Evolutionary conservation across 2,113 vertebrate species (phyloP).

Genomic region (Dasyurus viverrinus): DNA sequence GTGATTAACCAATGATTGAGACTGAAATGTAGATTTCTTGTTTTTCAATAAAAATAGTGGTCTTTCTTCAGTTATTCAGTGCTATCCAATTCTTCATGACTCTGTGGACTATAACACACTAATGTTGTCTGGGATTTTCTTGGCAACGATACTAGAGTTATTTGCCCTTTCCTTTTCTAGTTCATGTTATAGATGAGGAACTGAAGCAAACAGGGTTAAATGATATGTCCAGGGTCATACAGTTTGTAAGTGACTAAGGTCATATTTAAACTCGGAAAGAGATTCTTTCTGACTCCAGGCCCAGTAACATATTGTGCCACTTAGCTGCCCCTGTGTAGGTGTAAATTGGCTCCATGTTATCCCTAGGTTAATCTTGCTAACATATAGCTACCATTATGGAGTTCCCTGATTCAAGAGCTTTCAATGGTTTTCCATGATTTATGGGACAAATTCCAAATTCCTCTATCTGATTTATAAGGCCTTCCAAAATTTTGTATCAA

Average conservation of each 20-base stretch:
- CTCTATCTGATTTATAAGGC: neutral
- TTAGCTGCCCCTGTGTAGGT: neutral
- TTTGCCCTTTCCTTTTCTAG: too few species aligned
- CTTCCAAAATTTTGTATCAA: neutral
- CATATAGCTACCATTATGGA: neutral
- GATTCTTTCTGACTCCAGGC: neutral
- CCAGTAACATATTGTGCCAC: neutral
- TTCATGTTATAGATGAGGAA: too few species aligned
- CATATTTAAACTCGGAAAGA: neutral
- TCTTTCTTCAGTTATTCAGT: neutral
- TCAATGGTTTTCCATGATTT: neutral
- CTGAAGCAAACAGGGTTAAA: neutral
- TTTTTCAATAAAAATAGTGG: neutral
- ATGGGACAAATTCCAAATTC: neutral
- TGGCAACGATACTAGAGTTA: neutral
- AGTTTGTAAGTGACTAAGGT: neutral
- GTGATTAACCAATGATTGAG: neutral
- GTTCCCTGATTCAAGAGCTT: neutral
- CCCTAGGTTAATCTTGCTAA: neutral
- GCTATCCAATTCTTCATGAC: neutral
- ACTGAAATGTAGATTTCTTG: neutral
- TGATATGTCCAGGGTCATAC: neutral
- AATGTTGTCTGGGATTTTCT: neutral
- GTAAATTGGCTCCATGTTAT: neutral
- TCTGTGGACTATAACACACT: neutral